phyloP scores from a whole-genome alignment of 2,888 invertebrate species.

The Lepidocyrtoides sp. region DNA sequence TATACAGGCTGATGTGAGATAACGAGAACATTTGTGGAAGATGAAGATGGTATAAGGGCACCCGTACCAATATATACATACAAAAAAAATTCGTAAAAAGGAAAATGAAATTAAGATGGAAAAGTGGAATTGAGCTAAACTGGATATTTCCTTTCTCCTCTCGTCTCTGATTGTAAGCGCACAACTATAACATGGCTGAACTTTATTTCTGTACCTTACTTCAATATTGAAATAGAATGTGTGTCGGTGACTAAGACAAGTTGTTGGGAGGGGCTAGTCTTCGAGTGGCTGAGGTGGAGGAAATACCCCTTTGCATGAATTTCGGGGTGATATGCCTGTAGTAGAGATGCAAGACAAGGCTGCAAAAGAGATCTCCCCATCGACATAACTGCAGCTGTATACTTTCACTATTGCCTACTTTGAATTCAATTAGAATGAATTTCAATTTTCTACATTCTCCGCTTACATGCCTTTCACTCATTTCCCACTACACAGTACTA shows the following conservation, averaged over 20 bases:
- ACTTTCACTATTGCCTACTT: slow-evolving; percentile 22
- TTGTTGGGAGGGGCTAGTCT: slow-evolving; percentile 68
- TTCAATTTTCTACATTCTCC: slow-evolving; percentile 70
- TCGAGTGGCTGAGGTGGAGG: not conserved
- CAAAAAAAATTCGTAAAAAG: slow-evolving; percentile 28
- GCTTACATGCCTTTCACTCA: slow-evolving; percentile 7
- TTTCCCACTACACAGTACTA: not conserved
- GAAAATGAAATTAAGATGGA: slow-evolving; percentile 57
- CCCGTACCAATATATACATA: slow-evolving; percentile 20
- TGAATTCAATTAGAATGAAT: slow-evolving; percentile 77
- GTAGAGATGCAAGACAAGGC: not conserved
- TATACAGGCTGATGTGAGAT: not conserved
- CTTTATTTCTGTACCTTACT: no score
- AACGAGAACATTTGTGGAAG: not conserved
- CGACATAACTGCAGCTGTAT: not conserved
- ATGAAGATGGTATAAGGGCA: slow-evolving; percentile 25
- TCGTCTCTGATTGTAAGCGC: not conserved
- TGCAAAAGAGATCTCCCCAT: not conserved
- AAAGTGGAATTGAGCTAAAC: slow-evolving; percentile 48
- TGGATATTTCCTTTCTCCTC: slow-evolving; percentile 47
- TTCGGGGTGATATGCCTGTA: not conserved
- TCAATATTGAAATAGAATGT: slow-evolving; percentile 45
- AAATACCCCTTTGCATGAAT: slow-evolving; percentile 40
- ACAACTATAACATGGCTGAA: not conserved
- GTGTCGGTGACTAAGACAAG: slow-evolving; percentile 77